Conservation (phyloP, 2,888 invertebrate genomes). For the Polyommatus icarus region DNA sequence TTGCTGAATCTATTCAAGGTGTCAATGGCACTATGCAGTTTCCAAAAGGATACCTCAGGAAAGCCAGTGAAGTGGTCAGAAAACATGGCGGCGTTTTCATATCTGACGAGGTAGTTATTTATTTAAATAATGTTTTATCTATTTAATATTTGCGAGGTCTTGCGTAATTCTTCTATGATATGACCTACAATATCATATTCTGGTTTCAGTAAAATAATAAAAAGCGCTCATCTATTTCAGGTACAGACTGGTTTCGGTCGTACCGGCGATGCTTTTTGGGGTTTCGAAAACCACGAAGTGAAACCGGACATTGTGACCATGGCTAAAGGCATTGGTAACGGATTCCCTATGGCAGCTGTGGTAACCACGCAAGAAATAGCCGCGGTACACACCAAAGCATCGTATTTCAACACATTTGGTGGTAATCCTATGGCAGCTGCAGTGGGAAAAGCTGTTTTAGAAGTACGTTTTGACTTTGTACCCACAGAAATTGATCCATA, state of each 20-base stretch:
- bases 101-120: conserved; percentile 88
- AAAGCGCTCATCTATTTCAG: conserved; percentile 55
- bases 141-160: too few species aligned
- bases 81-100: conserved; percentile 93
- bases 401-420: conserved; percentile 97
- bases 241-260: conserved; percentile 98
- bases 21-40: conserved; percentile 96
- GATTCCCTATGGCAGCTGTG: conserved; percentile 97
- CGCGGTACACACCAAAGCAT: conserved; percentile 84
- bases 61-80: conserved; percentile 88
- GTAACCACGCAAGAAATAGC: conserved; percentile 95
- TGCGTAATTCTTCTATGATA: too few species aligned
- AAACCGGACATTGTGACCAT: conserved; percentile 96
- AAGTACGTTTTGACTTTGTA: conserved; percentile 67
- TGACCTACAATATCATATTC: not conserved
- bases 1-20: conserved; percentile 98
- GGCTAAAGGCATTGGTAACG: conserved; percentile 98
- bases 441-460: conserved; percentile 94
- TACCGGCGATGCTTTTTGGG: conserved; percentile 97
- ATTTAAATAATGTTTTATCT: not conserved
- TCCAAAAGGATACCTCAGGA: conserved; percentile 91
- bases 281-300: conserved; percentile 93
- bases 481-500: not conserved
- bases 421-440: conserved; percentile 96
- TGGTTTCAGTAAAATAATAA: not conserved